A percentile compares a stretch with the other conserved stretches of the same genome.
These are phyloP conservation scores for Zelostemma sp. DNA, from an alignment of 1,140 invertebrate genomes.

Conservation along the genomic window DNA sequence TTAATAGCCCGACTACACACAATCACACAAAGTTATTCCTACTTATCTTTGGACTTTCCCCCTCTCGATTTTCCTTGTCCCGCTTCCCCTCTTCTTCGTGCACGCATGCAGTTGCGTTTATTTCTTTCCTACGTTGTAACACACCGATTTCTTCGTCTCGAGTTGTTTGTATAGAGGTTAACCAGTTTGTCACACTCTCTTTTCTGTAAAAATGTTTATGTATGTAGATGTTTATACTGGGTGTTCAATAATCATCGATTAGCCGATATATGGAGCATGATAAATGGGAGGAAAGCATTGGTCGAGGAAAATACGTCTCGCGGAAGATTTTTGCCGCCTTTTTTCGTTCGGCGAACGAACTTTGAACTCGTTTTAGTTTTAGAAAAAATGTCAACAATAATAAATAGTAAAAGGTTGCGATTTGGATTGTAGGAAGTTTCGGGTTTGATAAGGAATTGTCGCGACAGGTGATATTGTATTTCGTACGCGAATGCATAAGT, in stretches of 20 bases:
- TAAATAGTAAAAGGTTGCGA: no score
- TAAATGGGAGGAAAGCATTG: no score
- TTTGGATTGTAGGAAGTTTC: no score
- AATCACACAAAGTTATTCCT: constrained; percentile 47
- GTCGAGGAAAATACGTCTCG: no score
- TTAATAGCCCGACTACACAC: constrained; percentile 24
- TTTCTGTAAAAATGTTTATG: constrained; percentile 51
- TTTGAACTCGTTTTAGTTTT: no score
- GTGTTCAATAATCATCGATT: constrained; percentile 6
- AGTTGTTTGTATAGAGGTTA: constrained; percentile 60
- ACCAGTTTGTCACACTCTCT: constrained; percentile 70
- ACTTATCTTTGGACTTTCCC: constrained; percentile 69
- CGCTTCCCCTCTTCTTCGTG: constrained; percentile 7
- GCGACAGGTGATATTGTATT: no score
- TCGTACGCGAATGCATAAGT: no score
- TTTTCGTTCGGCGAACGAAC: no score
- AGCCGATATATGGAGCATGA: no score
- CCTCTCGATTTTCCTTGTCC: constrained; percentile 51
- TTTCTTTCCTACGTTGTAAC: constrained; percentile 20
- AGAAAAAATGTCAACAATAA: no score
- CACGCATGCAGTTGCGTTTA: constrained; percentile 12
- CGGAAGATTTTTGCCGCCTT: no score
- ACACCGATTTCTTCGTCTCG: constrained; percentile 34
- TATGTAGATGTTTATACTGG: constrained; percentile 15
- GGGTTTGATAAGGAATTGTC: no score